These are phyloP conservation scores for Nephrotoma guestfalica DNA, from an alignment of 2,888 invertebrate species.

Conservation along the genomic window DNA sequence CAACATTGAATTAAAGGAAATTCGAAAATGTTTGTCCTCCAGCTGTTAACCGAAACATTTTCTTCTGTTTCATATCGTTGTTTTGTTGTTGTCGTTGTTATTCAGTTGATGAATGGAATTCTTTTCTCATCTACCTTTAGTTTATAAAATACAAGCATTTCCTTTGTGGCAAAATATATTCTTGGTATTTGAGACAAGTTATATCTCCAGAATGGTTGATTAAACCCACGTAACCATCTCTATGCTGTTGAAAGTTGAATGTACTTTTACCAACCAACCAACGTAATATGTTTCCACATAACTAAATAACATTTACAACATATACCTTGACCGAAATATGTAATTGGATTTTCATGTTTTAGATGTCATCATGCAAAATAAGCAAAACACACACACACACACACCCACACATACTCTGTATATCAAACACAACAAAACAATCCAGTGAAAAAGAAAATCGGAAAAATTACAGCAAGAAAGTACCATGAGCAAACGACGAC, in stretches of 20 bases:
- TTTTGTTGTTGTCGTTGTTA: not conserved
- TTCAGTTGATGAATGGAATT: not conserved
- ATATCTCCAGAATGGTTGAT: not conserved
- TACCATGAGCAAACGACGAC: not conserved
- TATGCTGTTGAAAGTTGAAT: not conserved
- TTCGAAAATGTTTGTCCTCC: not conserved
- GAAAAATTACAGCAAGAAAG: not conserved
- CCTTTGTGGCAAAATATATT: not conserved
- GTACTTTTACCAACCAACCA: not conserved
- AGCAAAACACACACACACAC: not conserved
- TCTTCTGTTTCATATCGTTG: not conserved
- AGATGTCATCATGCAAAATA: not conserved
- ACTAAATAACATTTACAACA: not conserved
- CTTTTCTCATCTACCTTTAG: not conserved
- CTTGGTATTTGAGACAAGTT: not conserved
- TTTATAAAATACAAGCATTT: not conserved
- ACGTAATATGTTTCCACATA: not conserved
- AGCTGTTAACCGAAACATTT: not conserved
- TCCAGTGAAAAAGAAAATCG: not conserved
- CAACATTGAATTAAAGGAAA: not conserved
- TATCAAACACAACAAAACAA: too few relatives aligned
- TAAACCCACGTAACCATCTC: not conserved
- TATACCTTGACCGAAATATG: not conserved
- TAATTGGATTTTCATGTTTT: not conserved
- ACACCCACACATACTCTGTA: not conserved